These are phyloP conservation scores for Neodiprion pinetum DNA, from an alignment of 1,140 invertebrate species.

Conservation along the genomic window DNA sequence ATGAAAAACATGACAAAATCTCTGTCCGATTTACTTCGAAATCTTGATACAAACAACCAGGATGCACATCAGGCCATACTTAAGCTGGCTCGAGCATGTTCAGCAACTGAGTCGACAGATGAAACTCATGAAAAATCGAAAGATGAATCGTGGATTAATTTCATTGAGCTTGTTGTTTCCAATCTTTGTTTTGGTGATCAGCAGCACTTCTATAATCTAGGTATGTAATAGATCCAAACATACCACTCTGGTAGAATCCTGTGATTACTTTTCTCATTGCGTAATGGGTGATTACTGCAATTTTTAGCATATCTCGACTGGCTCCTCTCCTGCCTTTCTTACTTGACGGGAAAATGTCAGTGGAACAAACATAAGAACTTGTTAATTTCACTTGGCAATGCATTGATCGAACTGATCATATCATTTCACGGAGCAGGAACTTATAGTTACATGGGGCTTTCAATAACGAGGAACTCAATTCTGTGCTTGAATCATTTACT, in stretches of 20 bases:
- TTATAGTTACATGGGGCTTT: constrained; percentile 64
- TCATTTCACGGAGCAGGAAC: constrained; percentile 62
- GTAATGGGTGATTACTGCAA: constrained; percentile 29
- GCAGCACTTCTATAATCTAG: constrained; percentile 65
- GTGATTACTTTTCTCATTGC: constrained; percentile 13
- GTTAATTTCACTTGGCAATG: constrained; percentile 43
- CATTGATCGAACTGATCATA: constrained; percentile 60
- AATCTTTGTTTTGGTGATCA: constrained; percentile 51
- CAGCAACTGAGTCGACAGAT: constrained; percentile 37
- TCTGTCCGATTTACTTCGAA: constrained; percentile 43
- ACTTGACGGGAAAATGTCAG: constrained; percentile 58
- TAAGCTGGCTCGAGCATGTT: constrained; percentile 47
- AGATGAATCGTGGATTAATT: constrained; percentile 43
- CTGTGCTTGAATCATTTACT: constrained; percentile 65
- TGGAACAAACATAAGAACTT: constrained; percentile 55
- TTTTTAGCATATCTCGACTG: constrained; percentile 62
- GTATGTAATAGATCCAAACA: constrained; percentile 40
- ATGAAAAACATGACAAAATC: constrained; percentile 52
- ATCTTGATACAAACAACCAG: constrained; percentile 42
- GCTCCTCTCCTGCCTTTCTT: constrained; percentile 60
- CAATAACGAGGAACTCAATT: constrained; percentile 62
- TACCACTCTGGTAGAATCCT: constrained; percentile 7
- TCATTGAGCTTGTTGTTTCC: constrained; percentile 48
- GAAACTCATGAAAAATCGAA: constrained; percentile 25
- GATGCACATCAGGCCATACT: constrained; percentile 50